Base-by-base conservation (phyloP, 2,888 invertebrate genomes). In the Embidobia sp. region DNA sequence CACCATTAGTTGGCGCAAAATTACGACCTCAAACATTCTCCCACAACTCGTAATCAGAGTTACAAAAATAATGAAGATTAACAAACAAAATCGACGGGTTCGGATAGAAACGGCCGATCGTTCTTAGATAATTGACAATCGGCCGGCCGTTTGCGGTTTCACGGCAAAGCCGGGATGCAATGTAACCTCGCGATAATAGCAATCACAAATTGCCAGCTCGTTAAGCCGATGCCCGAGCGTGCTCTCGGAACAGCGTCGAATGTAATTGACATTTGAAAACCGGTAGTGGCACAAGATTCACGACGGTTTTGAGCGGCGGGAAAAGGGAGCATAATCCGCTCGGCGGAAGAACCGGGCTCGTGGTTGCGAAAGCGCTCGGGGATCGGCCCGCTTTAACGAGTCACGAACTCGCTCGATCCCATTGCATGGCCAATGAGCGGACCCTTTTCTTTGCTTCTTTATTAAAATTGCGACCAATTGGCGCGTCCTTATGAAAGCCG, bases 401-500 rank as follows among this genome's bases (percentile, higher is more conserved):
- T 70, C 53, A 72, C 48, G 72, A 72, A 29, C 44, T 10, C 7
- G 40, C 40, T 59, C 33, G 59, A 69, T 69, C 59, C 31, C 48
- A 33, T 37, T 72, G 44, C 55, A 72, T 64, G 63, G 31, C 48
- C 33, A 64, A 48, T 64, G 10, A 44, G 51, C 51, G 42, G 26
- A 69, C 26, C 46, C 29, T 1, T 42, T 57, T 33, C 6, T 55
- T 26, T 19, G 19, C 10, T 5, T 46, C 22, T 49, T 57, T 70
- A 64, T 57, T 63, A 63, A 57, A 73, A 57, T 33, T 27, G 26
- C 26, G 55, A 19, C 26, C 57, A 44, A 61, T 61, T 53, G 59
- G 46, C 29, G 27, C 46, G 42, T 44, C 59, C 51, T 64, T 72
- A 72, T 22, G 72, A 70, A 53, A 53, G 49, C n/a, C n/a, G n/a